Conservation (phyloP, 2,797 vertebrate species). For the Oreochromis mossambicus region DNA sequence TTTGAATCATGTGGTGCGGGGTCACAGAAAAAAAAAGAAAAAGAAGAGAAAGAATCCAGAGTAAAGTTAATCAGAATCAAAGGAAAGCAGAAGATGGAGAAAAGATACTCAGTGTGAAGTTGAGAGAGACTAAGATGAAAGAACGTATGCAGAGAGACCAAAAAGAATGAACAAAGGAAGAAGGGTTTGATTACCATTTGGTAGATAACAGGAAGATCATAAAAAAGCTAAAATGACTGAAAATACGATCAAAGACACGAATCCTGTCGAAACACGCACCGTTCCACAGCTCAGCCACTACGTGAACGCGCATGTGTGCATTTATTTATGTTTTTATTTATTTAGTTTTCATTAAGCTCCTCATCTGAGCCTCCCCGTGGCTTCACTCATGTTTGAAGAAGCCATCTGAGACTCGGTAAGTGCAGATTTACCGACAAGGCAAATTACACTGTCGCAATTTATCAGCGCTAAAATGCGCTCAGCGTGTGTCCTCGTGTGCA, state of each 20-base stretch:
- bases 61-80: background rate
- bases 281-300: background rate
- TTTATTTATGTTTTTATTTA: background rate
- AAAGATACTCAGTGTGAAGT: background rate
- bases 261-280: background rate
- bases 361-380: background rate
- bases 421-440: slow-evolving; percentile 40
- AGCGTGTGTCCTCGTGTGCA: background rate
- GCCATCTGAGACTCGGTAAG: background rate
- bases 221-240: background rate
- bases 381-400: slow-evolving; percentile 22
- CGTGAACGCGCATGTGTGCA: background rate
- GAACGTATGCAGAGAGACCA: background rate
- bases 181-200: background rate
- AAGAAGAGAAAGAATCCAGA: background rate
- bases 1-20: background rate
- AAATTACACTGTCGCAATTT: slow-evolving; percentile 49
- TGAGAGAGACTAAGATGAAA: background rate
- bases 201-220: background rate
- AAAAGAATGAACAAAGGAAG: background rate
- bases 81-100: background rate
- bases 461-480: slow-evolving; percentile 19
- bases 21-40: background rate
- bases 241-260: background rate
- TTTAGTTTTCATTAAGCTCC: slow-evolving; percentile 4